These are phyloP conservation scores for Taenaris catops DNA, from an alignment of 2,888 invertebrate species.

Conservation along the genomic window DNA sequence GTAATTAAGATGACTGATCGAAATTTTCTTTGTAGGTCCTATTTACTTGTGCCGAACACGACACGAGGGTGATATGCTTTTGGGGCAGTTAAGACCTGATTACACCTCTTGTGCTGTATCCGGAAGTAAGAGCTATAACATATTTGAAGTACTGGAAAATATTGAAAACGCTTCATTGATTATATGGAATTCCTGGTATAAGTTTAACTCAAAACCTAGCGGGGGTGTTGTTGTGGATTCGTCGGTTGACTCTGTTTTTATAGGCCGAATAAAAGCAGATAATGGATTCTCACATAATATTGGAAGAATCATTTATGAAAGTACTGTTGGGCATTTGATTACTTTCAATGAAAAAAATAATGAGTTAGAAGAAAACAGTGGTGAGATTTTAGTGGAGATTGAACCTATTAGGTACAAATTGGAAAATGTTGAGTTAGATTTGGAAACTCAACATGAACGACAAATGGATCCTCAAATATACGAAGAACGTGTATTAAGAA, in stretches of 20 bases:
- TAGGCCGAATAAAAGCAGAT: slow-evolving; percentile 54
- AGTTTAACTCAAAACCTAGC: slow-evolving; percentile 82
- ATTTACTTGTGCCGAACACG: slow-evolving; percentile 88
- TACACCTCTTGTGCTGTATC: slow-evolving; percentile 83
- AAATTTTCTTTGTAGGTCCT: slow-evolving; percentile 28
- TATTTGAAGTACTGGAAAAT: slow-evolving; percentile 88
- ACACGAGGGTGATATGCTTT: slow-evolving; percentile 86
- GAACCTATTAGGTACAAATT: slow-evolving; percentile 90
- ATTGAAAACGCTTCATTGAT: slow-evolving; percentile 87
- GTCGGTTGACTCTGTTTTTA: slow-evolving; percentile 53
- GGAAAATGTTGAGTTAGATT: slow-evolving; percentile 81
- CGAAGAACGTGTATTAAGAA: slow-evolving; percentile 71
- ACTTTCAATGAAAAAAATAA: slow-evolving; percentile 83
- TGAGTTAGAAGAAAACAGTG: slow-evolving; percentile 78
- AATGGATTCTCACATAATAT: slow-evolving; percentile 78
- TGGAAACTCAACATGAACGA: slow-evolving; percentile 69
- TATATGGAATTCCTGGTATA: slow-evolving; percentile 88
- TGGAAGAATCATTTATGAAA: slow-evolving; percentile 84
- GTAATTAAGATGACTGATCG: too few species aligned
- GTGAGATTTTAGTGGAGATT: slow-evolving; percentile 89
- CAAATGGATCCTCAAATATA: slow-evolving; percentile 71
- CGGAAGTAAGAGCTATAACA: slow-evolving; percentile 75
- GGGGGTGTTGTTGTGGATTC: slow-evolving; percentile 84
- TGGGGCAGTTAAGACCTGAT: slow-evolving; percentile 83
- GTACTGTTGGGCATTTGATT: slow-evolving; percentile 83